Evolutionary conservation across 2,797 vertebrate species (phyloP), one percentile per base, ranked within the genome.

Genomic region (Ibycter americanus): DNA sequence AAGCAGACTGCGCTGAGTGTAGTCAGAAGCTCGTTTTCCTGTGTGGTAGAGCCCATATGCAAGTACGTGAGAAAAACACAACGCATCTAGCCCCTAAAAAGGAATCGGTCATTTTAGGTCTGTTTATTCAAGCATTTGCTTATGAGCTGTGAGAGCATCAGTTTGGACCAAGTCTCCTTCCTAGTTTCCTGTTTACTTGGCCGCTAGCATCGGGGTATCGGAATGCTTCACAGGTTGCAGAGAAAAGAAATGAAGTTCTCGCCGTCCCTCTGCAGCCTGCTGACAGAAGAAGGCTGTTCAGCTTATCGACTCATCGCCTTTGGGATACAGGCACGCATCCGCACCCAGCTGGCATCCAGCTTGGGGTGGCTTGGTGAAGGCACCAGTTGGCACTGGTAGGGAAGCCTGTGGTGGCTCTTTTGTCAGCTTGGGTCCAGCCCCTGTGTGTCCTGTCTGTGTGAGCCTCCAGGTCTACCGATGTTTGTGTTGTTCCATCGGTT

Each of bases 321-420:
- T 16, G 49, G 54, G 78, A 32, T 54, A 6, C 4, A 0, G 1
- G 6, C 16, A 5, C 13, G 1, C 7, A 4, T 11, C 21, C 20
- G 4, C 31, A 3, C 19, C 6, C 12, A 0, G 49, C 38, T 19
- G 34, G 36, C 49, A 9, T 59, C 58, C 25, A 4, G 49, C 76
- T 16, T 26, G 10, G 10, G 7, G n/a, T 42, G 49, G 21, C 56
- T 51, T 8, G 73, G 29, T 14, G 72, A 62, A 29, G 32, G 55
- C 31, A 5, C 31, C 0, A 3, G 32, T 25, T n/a, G 18, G 18
- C 27, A 4, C 36, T 23, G 40, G 1, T 5, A 8, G 55, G 52
- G 55, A 70, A 58, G 34, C 47, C 12, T 36, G 46, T 27, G 49
- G 70, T 49, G 63, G 22, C 80, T 73, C 23, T 77, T 54, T 15